These are phyloP conservation scores for Leptopilina clavipes DNA, from an alignment of 1,140 invertebrate species.

Conservation along the genomic window DNA sequence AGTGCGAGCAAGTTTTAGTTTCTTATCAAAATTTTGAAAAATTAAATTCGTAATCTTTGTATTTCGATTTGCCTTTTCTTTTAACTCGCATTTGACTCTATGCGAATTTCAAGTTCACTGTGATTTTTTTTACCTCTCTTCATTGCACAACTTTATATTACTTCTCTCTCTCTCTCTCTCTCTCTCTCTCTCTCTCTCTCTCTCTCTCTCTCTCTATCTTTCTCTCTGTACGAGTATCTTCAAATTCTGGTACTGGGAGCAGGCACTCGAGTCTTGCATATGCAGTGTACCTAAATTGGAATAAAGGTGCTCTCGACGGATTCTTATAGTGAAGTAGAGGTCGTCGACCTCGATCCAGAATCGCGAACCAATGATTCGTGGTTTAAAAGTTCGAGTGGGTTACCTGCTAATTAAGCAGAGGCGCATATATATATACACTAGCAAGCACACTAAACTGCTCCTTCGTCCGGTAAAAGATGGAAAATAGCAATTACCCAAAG, in stretches of 20 bases:
- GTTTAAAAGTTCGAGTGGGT: slow-evolving; percentile 31
- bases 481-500: slow-evolving; percentile 28
- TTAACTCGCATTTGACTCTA: too few relatives aligned
- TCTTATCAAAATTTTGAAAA: too few relatives aligned
- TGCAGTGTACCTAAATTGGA: slow-evolving; percentile 25
- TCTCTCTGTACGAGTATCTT: neutral
- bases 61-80: too few relatives aligned
- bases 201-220: too few relatives aligned
- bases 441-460: slow-evolving; percentile 17
- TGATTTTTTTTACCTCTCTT: neutral
- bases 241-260: slow-evolving; percentile 17
- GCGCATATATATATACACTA: neutral
- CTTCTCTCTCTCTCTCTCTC: neutral
- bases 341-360: slow-evolving; percentile 23
- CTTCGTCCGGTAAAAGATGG: neutral
- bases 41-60: too few relatives aligned
- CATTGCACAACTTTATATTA: slow-evolving; percentile 15
- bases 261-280: slow-evolving; percentile 17
- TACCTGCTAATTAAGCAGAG: slow-evolving; percentile 28
- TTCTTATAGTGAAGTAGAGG: slow-evolving; percentile 3
- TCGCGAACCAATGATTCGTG: slow-evolving; percentile 29
- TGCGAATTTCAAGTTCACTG: too few relatives aligned
- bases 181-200: too few relatives aligned
- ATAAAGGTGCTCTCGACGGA: slow-evolving; percentile 17
- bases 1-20: too few relatives aligned